A percentile compares a stretch with the other conserved stretches of the same genome.
Evolutionary conservation across 2,888 invertebrate genomes (phyloP).

Genomic region (Trissolcus japonicus): DNA sequence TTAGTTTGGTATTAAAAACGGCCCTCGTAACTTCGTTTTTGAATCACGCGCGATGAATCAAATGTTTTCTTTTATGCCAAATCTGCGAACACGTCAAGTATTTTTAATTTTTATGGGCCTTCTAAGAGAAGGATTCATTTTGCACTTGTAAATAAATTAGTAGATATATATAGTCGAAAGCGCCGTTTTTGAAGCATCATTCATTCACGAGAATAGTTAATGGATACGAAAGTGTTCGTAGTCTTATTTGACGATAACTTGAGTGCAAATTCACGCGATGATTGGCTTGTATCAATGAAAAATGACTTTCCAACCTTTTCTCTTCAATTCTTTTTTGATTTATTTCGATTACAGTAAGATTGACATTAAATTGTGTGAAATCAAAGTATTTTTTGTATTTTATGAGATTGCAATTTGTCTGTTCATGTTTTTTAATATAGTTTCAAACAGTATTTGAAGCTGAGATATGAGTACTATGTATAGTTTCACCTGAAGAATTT

Average conservation of each 20-base stretch:
- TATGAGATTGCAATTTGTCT: no score
- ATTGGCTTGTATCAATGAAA: background rate
- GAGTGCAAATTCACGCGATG: background rate
- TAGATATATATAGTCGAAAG: constrained; percentile 25
- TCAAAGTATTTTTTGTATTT: no score
- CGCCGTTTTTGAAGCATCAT: constrained; percentile 18
- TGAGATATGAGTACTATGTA: no score
- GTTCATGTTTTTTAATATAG: background rate
- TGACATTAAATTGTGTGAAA: no score
- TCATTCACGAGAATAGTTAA: constrained; percentile 41
- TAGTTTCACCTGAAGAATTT: no score
- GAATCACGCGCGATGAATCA: no score
- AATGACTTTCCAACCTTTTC: background rate
- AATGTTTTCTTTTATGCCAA: no score
- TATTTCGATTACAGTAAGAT: no score
- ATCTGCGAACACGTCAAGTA: background rate
- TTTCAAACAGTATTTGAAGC: background rate
- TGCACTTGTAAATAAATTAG: constrained; percentile 26
- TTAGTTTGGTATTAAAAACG: no score
- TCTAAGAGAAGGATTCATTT: constrained; percentile 9
- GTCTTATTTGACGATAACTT: background rate
- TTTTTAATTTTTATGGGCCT: constrained; percentile 33
- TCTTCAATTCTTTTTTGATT: no score
- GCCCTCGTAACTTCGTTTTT: no score
- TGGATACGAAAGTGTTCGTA: constrained; percentile 19